Evolutionary conservation across 2,888 invertebrate species (phyloP).

Genomic region (Trichogramma evanescens): DNA sequence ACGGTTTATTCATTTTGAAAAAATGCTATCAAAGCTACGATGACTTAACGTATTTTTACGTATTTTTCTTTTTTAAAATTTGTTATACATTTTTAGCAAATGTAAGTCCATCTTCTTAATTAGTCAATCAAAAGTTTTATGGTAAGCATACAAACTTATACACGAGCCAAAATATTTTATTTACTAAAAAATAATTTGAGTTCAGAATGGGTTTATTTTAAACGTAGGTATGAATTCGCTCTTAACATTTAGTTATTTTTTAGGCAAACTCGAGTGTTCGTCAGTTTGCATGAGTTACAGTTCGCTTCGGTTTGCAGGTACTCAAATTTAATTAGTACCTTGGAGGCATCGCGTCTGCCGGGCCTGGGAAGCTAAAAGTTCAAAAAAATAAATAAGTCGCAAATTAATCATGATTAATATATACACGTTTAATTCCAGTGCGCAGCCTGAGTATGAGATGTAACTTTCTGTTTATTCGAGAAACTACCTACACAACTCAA

Average conservation of each 20-base stretch:
- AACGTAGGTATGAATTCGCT: conserved; percentile 21
- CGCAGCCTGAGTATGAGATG: conserved; percentile 43
- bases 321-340: conserved; percentile 40
- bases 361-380: conserved; percentile 49
- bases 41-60: too few species aligned
- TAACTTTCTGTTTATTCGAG: conserved; percentile 30
- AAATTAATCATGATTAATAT: conserved; percentile 35
- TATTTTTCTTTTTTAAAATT: too few species aligned
- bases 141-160: not conserved
- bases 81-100: too few species aligned
- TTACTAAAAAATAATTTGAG: not conserved
- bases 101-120: too few species aligned
- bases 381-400: conserved; percentile 45
- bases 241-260: conserved; percentile 18
- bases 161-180: conserved; percentile 11
- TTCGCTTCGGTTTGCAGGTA: conserved; percentile 27
- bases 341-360: conserved; percentile 48
- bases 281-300: conserved; percentile 24
- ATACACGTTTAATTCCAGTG: conserved; percentile 10
- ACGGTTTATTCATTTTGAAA: too few species aligned
- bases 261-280: conserved; percentile 1
- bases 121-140: too few species aligned
- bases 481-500: too few species aligned
- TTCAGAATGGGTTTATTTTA: conserved; percentile 15
- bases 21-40: too few species aligned